Base-by-base conservation (phyloP, 2,888 invertebrate species). In the Meta bourneti region DNA sequence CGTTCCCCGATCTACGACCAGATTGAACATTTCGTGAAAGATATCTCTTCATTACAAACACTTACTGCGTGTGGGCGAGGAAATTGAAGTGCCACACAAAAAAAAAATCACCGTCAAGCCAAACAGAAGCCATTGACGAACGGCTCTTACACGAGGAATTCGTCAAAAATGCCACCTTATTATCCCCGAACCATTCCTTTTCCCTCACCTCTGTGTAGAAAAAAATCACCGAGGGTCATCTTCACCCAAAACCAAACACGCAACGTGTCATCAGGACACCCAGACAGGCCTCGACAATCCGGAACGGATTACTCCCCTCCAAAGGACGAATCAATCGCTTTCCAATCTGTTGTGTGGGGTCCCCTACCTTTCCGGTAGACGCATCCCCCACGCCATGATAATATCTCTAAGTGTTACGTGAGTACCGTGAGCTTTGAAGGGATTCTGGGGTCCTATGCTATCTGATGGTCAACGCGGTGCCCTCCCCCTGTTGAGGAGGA, bases 351-450 rank as follows among this genome's bases (percentile, higher is more conserved):
- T 80, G 72, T 79, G 79, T 70, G 34, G 51, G 71, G 49, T n/a
- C 13, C 54, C 54, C 72, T 87, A 71, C 79, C 87, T 54, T 20
- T 85, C 54, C 77, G 19, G n/a, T 11, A 61, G 13, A 16, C 51
- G 61, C 19, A 20, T 71, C 49, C 75, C 69, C 11, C 85, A n/a
- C 70, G 61, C 74, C 88, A 71, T 49, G 89, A 90, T 90, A 79
- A 90, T 90, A 90, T 90, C 89, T 51, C 89, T 72, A 74, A 90
- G 84, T 90, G 89, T 90, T 90, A 90, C 89, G 89, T 90, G 89
- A 90, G 84, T 51, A 34, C 79, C 78, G 84, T 84, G 83, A 69
- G 69, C 51, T 78, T 78, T 79, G 79, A 70, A 54, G 88, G 89
- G 83, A 78, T 87, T 87, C 87, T 72, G 87, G 87, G 70, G 52